Base-by-base conservation (phyloP, 2,888 invertebrate genomes). In the Sphaeridia pumilis region DNA sequence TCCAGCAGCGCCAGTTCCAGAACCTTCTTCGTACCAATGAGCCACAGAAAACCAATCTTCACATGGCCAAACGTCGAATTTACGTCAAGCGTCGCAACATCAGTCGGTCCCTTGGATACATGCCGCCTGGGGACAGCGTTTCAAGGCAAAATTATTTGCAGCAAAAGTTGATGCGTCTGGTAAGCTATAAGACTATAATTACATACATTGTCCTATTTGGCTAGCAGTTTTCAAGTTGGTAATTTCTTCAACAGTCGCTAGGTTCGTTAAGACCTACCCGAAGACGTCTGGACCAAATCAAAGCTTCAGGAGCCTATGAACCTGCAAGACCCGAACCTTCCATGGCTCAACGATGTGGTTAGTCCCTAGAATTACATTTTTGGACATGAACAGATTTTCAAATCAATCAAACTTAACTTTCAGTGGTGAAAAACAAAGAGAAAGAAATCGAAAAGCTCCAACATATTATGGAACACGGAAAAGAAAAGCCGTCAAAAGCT, bases 401-500 rank as follows among this genome's bases (percentile, higher is more conserved):
- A 14, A 31, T 14, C 31, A 7, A 10, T 31, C 31, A 7, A 31
- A 31, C 31, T 14, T n/a, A n/a, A n/a, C 7, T 31, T 31, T 31
- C 31, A 31, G 31, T 31, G 14, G 14, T 31, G 14, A 56, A 24
- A 14, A 56, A 56, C 31, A 59, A 58, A 34, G 58, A 57, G 17
- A 35, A 54, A 22, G 60, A 62, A 46, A 62, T 60, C 17, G 49
- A 54, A 4, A 47, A 58, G 1, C 49, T 62, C 4, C 60, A 58
- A 3, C 53, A 62, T 28, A 54, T 50, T 43, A 60, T 62, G 62
- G 58, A 58, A 2, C 58, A 46, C 28, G 62, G 62, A 14, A 58
- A 38, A n/a, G 53, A 57, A 25, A 49, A 49, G 17, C 54, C 55
- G 24, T 28, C 55, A 4, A 36, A 20, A 20, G 38, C 26, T 1